Evolutionary conservation across 2,888 invertebrate species (phyloP).

Genomic region (Lottia scabra): DNA sequence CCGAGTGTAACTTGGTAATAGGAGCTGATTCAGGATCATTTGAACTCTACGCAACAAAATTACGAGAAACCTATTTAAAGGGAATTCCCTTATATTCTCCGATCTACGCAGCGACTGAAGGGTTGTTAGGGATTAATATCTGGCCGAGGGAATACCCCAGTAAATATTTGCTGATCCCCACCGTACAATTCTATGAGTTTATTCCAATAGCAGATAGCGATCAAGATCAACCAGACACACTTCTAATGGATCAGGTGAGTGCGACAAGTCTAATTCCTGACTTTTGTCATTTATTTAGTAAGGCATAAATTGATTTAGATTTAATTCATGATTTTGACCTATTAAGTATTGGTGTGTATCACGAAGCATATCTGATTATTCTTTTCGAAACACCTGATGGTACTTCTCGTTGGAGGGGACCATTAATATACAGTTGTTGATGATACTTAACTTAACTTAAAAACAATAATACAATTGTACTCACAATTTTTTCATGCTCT

Average conservation of each 20-base stretch:
- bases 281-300: no score
- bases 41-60: constrained; percentile 51
- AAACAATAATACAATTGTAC: no score
- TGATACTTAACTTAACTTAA: no score
- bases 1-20: constrained; percentile 49
- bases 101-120: constrained; percentile 67
- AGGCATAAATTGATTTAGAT: no score
- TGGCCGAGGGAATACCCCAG: constrained; percentile 53
- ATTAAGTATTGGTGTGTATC: no score
- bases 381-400: no score
- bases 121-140: constrained; percentile 56
- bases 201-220: constrained; percentile 56
- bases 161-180: constrained; percentile 58
- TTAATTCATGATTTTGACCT: no score
- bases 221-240: constrained; percentile 58
- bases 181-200: constrained; percentile 65
- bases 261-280: no score
- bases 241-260: constrained; percentile 60
- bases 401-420: no score
- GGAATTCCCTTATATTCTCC: constrained; percentile 62
- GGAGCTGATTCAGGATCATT: constrained; percentile 61
- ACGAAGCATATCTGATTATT: no score
- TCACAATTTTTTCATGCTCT: no score
- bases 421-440: no score
- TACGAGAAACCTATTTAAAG: constrained; percentile 47